Conservation (phyloP, 2,797 vertebrate genomes). For the Poeciliopsis infans region DNA sequence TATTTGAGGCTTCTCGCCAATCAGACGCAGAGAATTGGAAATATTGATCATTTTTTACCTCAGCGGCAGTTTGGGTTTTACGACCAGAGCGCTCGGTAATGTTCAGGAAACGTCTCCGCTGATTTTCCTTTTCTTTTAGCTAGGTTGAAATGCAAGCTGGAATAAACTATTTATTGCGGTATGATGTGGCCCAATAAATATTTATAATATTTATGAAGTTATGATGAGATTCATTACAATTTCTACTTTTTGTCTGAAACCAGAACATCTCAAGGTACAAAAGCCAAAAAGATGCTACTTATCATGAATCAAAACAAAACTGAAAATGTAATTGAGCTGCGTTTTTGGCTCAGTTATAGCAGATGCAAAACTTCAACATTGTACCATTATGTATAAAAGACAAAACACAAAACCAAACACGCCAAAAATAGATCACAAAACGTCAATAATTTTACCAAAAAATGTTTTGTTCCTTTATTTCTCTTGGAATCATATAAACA, state of each 20-base stretch:
- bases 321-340: background rate
- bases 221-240: background rate
- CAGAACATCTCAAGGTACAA: background rate
- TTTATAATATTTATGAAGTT: background rate
- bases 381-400: background rate
- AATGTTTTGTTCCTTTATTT: conserved; percentile 26
- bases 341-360: background rate
- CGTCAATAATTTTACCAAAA: background rate
- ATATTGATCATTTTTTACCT: conserved; percentile 28
- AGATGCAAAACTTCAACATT: background rate
- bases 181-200: background rate
- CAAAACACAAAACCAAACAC: background rate
- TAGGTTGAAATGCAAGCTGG: no score
- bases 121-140: background rate
- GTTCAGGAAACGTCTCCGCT: background rate
- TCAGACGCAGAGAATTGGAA: conserved; percentile 33
- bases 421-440: background rate
- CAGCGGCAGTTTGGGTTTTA: conserved; percentile 27
- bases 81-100: conserved; percentile 9
- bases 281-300: background rate
- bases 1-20: conserved; percentile 39
- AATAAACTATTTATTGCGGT: background rate
- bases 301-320: background rate
- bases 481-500: conserved; percentile 29
- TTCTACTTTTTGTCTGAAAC: background rate